These are phyloP conservation scores for Epinephelus malabaricus DNA, from an alignment of 2,797 vertebrate genomes.

Conservation along the genomic window DNA sequence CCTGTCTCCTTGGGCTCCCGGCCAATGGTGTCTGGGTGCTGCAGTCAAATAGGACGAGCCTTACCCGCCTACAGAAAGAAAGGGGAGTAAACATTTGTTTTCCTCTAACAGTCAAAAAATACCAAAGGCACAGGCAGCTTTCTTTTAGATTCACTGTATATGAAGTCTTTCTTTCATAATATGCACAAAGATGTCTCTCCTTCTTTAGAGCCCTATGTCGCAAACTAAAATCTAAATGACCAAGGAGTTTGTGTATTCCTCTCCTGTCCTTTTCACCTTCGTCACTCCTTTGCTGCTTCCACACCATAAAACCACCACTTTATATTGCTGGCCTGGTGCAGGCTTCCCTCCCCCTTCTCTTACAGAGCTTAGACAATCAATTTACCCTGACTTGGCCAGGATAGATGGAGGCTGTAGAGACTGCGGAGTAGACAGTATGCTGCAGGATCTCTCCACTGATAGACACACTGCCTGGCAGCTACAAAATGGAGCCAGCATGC, in stretches of 20 bases:
- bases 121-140: slow-evolving; percentile 26
- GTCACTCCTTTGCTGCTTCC: slow-evolving; percentile 52
- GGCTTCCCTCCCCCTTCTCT: slow-evolving; percentile 34
- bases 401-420: slow-evolving; percentile 75
- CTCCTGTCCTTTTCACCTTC: slow-evolving; percentile 37
- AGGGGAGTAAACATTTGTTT: slow-evolving; percentile 58
- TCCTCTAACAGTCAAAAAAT: slow-evolving; percentile 44
- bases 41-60: slow-evolving; percentile 68
- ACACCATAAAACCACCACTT: slow-evolving; percentile 61
- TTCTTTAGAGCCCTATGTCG: background rate
- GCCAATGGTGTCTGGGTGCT: slow-evolving; percentile 73
- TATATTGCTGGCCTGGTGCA: slow-evolving; percentile 59
- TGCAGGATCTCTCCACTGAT: slow-evolving; percentile 75
- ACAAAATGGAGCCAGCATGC: slow-evolving; percentile 76
- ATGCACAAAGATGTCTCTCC: slow-evolving; percentile 16
- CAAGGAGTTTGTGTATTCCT: slow-evolving; percentile 17
- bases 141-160: slow-evolving; percentile 23
- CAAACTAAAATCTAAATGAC: slow-evolving; percentile 31
- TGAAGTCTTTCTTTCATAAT: background rate
- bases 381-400: slow-evolving; percentile 77
- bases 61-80: slow-evolving; percentile 49
- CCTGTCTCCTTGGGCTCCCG: slow-evolving; percentile 80
- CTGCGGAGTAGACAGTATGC: slow-evolving; percentile 78
- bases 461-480: slow-evolving; percentile 74
- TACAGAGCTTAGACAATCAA: slow-evolving; percentile 78